Percentiles rank a stretch among this genome's conserved stretches.
Evolutionary conservation across 1,140 invertebrate species (phyloP).

Genomic region (Caenorhabditis briggsae): DNA sequence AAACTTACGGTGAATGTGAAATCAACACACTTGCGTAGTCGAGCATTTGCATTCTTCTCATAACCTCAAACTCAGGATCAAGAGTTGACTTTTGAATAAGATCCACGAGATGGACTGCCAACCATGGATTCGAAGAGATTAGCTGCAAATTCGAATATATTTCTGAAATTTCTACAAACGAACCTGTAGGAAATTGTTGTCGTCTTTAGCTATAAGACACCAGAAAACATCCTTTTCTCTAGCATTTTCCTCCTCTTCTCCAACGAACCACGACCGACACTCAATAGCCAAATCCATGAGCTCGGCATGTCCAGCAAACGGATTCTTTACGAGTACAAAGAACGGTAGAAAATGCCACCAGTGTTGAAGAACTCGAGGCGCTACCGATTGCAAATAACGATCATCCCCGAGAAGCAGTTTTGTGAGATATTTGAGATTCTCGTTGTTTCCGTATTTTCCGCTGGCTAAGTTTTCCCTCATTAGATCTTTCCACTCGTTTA

Average conservation of each 20-base stretch:
- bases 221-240: conserved; percentile 43
- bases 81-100: conserved; percentile 23
- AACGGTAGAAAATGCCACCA: conserved; percentile 40
- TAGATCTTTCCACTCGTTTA: conserved; percentile 14
- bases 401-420: conserved; percentile 18
- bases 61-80: conserved; percentile 25
- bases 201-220: conserved; percentile 21
- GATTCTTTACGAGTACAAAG: conserved; percentile 11
- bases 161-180: not conserved
- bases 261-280: not conserved
- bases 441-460: conserved; percentile 25
- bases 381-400: not conserved
- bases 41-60: conserved; percentile 29
- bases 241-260: not conserved
- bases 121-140: conserved; percentile 27
- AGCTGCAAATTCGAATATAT: not conserved
- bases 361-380: not conserved
- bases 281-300: conserved; percentile 15
- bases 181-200: conserved; percentile 30
- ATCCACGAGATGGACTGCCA: conserved; percentile 32
- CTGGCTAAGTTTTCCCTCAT: conserved; percentile 18
- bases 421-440: conserved; percentile 20
- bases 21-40: conserved; percentile 29
- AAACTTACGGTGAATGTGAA: conserved; percentile 33
- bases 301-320: not conserved